A percentile compares a stretch with the other conserved stretches of the same genome.
phyloP scores from a whole-genome alignment of 2,113 vertebrate genomes.

The Podarcis raffonei region DNA sequence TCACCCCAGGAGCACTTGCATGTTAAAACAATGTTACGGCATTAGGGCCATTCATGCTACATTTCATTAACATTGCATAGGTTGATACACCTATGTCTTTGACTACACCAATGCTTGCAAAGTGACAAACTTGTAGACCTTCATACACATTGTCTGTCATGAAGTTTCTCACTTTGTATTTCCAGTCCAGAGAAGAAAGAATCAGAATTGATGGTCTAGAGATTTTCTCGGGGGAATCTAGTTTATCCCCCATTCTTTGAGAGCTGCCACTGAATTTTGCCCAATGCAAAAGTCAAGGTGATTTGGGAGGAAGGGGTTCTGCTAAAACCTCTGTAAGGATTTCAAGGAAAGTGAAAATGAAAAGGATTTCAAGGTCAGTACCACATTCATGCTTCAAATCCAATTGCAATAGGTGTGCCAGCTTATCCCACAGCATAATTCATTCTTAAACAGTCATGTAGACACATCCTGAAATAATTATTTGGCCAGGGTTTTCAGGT shows the following conservation, averaged over 20 bases:
- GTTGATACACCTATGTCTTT: conserved; percentile 46
- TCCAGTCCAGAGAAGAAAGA: background rate
- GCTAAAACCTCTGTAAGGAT: background rate
- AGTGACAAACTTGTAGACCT: background rate
- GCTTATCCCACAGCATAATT: background rate
- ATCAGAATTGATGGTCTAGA: background rate
- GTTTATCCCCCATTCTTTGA: background rate
- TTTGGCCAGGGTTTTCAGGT: background rate
- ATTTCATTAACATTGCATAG: conserved; percentile 43
- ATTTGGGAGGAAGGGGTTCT: background rate
- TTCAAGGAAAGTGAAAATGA: background rate
- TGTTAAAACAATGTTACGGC: conserved; percentile 43
- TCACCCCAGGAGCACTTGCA: conserved; percentile 61
- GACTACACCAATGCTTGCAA: conserved; percentile 55
- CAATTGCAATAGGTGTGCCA: background rate
- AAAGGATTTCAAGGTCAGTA: background rate
- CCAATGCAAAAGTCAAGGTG: conserved; percentile 2
- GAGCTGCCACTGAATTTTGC: conserved; percentile 5
- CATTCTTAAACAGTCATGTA: background rate
- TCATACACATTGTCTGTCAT: background rate
- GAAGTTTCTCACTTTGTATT: background rate
- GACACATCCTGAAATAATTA: background rate
- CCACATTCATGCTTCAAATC: background rate
- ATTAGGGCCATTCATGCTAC: conserved; percentile 44
- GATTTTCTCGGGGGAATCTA: background rate